phyloP scores from a whole-genome alignment of 2,888 invertebrate genomes.

The Sinodicranocentrus sp. region DNA sequence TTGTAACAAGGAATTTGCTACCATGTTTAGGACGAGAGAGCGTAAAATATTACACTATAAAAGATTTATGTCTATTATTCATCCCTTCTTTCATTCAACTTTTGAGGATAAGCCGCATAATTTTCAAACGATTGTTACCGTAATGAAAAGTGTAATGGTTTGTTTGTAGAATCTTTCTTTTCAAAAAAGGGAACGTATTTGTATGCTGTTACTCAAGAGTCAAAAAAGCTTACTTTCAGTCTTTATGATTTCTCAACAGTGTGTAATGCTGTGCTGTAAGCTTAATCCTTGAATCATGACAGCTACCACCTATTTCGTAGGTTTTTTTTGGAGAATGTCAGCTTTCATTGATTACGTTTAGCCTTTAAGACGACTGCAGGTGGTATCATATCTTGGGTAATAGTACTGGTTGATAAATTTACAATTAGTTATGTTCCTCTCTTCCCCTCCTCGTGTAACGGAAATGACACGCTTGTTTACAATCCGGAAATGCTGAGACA shows the following conservation, averaged over 20 bases:
- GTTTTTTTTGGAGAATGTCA: background rate
- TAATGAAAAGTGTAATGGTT: slow-evolving; percentile 60
- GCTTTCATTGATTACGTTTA: slow-evolving; percentile 14
- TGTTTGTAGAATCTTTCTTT: slow-evolving; percentile 47
- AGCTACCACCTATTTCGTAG: background rate
- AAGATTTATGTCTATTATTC: slow-evolving; percentile 57
- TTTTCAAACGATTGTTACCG: slow-evolving; percentile 49
- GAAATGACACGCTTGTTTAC: slow-evolving; percentile 66
- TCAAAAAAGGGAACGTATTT: slow-evolving; percentile 24
- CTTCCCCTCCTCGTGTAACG: slow-evolving; percentile 21
- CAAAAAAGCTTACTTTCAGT: slow-evolving; percentile 39
- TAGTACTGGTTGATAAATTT: slow-evolving; percentile 4
- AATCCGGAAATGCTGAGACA: slow-evolving; percentile 57
- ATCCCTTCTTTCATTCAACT: background rate
- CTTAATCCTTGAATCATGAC: slow-evolving; percentile 20
- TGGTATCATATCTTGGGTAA: slow-evolving; percentile 11
- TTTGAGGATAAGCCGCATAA: slow-evolving; percentile 62
- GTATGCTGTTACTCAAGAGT: background rate
- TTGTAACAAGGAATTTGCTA: slow-evolving; percentile 15
- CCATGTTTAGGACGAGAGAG: slow-evolving; percentile 41
- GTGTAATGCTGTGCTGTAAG: background rate
- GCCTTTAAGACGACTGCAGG: slow-evolving; percentile 24
- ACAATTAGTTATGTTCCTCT: slow-evolving; percentile 2
- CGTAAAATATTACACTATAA: slow-evolving; percentile 49
- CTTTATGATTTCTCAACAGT: slow-evolving; percentile 21